Percentiles rank a stretch among this genome's conserved stretches.
phyloP scores from a whole-genome alignment of 2,113 vertebrate genomes.

The Anthoscopus minutus region DNA sequence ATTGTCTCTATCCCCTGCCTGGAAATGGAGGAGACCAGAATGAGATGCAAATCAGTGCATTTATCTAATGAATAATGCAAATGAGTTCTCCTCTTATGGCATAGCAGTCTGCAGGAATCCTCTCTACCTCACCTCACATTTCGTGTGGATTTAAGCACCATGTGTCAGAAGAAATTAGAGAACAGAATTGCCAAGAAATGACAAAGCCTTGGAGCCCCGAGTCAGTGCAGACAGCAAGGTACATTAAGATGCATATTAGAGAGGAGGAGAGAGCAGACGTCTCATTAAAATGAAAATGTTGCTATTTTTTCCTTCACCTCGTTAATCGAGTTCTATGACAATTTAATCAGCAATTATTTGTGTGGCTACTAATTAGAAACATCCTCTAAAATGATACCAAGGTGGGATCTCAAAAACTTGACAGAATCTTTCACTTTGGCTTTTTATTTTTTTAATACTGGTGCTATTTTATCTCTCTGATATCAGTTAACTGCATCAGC shows the following conservation, averaged over 20 bases:
- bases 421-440: not conserved
- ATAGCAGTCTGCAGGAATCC: slow-evolving; percentile 71
- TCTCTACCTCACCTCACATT: slow-evolving; percentile 71
- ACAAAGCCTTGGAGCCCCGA: slow-evolving; percentile 64
- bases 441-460: not conserved
- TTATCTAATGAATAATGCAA: slow-evolving; percentile 83
- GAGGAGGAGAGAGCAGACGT: slow-evolving; percentile 53
- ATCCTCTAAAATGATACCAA: not conserved
- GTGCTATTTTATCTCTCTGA: not conserved
- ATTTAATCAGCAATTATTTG: slow-evolving; percentile 60
- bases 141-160: slow-evolving; percentile 71
- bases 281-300: slow-evolving; percentile 75
- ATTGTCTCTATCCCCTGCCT: slow-evolving; percentile 52
- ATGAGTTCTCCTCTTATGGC: slow-evolving; percentile 64
- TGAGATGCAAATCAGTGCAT: slow-evolving; percentile 77
- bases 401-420: not conserved
- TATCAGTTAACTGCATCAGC: slow-evolving; percentile 22
- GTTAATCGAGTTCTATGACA: slow-evolving; percentile 66
- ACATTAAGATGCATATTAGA: slow-evolving; percentile 56
- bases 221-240: slow-evolving; percentile 55
- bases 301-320: slow-evolving; percentile 71
- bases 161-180: slow-evolving; percentile 77
- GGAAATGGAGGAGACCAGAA: slow-evolving; percentile 60
- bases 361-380: slow-evolving; percentile 32
- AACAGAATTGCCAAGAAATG: slow-evolving; percentile 65